Base-by-base conservation (phyloP, 2,888 invertebrate genomes). In the Yponomeuta malinellus region DNA sequence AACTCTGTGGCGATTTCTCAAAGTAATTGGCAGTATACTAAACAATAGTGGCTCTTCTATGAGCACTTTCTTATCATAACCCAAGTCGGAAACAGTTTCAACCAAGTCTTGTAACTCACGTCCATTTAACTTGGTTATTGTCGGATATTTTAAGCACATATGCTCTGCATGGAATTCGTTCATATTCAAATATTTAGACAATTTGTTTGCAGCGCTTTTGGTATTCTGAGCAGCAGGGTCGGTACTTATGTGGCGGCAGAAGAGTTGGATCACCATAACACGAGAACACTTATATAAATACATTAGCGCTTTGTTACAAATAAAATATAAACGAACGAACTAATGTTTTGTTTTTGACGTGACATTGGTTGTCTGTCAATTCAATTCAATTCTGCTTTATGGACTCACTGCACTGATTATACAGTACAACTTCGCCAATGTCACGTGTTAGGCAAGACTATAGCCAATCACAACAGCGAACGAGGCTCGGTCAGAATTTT, bases 1-100 rank as follows among this genome's bases (percentile, higher is more conserved):
- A n/a, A 91, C 87, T 78, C 79, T 79, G 72, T 79, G 82, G 63
- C 92, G 80, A 75, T 82, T 86, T 76, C 81, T 87, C 66, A 92
- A 74, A 43, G 90, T 92, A 5, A 87, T 73, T 33, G 92, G 91
- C 70, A 87, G 74, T 66, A 87, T 76, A 72, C 86, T 80, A 75
- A 88, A 89, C n/a, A 92, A 71, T 43, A 79, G 69, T 10, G 91
- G 91, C 70, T 87, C 78, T 65, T 84, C 75, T 15, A 87, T 68
- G 52, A 92, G 73, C 23, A 78, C 73, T 67, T 84, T 73, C 74
- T 78, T 82, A 5, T 77, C 64, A 72, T 82, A 86, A 33, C 91
- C 90, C 63, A 91, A 75, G 65, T 84, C 79, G 70, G 77, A 75
- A n/a, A 90, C 63, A 31, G 85, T 79, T 3, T 81, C 71, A 6